Evolutionary conservation across 2,888 invertebrate genomes (phyloP).

Genomic region (Nomada fabriciana): DNA sequence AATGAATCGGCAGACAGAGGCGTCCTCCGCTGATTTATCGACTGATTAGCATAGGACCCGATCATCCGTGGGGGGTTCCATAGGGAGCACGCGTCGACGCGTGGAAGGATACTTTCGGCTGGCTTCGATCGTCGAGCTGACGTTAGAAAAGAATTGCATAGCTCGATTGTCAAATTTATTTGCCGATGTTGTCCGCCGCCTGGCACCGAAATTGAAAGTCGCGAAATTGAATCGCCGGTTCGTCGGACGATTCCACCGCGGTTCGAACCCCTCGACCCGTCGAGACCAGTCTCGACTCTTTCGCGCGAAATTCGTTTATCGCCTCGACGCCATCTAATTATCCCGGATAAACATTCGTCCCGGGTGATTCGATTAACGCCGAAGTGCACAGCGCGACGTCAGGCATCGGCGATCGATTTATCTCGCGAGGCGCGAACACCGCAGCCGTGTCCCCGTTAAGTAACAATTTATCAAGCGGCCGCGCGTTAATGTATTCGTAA

Average conservation of each 20-base stretch:
- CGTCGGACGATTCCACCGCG: too few species aligned
- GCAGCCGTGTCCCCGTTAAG: constrained; percentile 65
- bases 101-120: constrained; percentile 20
- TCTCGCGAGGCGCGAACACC: constrained; percentile 65
- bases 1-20: constrained; percentile 70
- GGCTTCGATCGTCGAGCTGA: not conserved
- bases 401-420: constrained; percentile 59
- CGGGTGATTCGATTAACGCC: constrained; percentile 42
- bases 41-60: constrained; percentile 78
- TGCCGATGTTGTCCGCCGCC: too few species aligned
- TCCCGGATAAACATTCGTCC: constrained; percentile 11
- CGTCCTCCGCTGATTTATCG: constrained; percentile 82
- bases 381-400: constrained; percentile 23
- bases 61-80: constrained; percentile 53
- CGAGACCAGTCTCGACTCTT: too few species aligned
- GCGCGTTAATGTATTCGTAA: constrained; percentile 69
- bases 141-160: not conserved
- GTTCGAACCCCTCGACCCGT: too few species aligned
- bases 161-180: too few species aligned
- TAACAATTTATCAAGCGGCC: constrained; percentile 68
- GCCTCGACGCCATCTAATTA: constrained; percentile 20
- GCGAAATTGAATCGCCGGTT: too few species aligned
- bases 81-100: constrained; percentile 34
- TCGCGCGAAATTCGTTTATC: constrained; percentile 5
- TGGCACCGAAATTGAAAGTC: too few species aligned